Base-by-base conservation (phyloP, 1,140 invertebrate species). In the Halyomorpha halys region DNA sequence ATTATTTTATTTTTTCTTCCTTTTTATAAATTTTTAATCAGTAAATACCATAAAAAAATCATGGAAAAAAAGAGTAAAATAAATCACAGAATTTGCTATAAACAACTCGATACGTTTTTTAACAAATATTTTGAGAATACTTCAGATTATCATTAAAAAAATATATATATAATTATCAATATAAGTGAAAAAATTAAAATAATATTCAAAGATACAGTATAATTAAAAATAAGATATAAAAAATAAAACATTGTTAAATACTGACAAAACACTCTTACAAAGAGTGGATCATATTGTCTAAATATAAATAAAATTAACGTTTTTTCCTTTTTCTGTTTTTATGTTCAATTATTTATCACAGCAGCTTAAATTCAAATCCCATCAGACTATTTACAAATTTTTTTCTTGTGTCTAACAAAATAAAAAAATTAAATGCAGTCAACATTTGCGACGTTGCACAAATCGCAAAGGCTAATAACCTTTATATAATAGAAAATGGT, bases 301-400 rank as follows among this genome's bases (percentile, higher is more conserved):
- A 49, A 11, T 19, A 49, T 21, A 49, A 49, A 49, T 11, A 49
- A 49, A 49, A 49, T 19, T 49, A 49, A 49, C 14, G n/a, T 6
- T 49, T 19, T n/a, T 8, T 19, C 11, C 5, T 6, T 49, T 19
- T 8, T 19, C 16, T 49, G 6, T 19, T 19, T 47, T 19, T 49
- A 49, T 49, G 6, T 18, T 49, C 21, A 18, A 49, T 49, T 19
- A 49, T 49, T 49, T 49, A 49, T 49, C 47, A 49, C 47, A 49
- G 47, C 47, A 49, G n/a, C 21, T 49, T 49, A 49, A 14, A 49
- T 49, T 19, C n/a, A 49, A 49, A 49, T 49, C 47, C 47, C 9
- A 49, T 18, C 47, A 18, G n/a, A 49, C 21, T 49, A n/a, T 49
- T 19, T 49, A 49, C 47, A 49, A 6, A 18, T 21, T 19, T 19